Percentiles rank a stretch among this genome's conserved stretches.
Conservation (phyloP, 2,113 vertebrate species). For the Okapia johnstoni region DNA sequence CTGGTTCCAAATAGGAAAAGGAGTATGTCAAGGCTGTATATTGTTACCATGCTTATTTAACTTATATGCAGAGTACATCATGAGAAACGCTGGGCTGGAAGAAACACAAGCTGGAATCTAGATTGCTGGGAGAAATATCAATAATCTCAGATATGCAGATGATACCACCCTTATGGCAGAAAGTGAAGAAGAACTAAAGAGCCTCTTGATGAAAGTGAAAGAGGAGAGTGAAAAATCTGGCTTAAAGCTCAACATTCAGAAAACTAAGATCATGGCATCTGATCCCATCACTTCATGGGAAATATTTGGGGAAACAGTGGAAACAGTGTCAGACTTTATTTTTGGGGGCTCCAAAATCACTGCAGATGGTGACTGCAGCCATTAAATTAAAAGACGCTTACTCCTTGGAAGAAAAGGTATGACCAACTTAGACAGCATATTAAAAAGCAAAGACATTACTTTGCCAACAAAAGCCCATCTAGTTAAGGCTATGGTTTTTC, state of each 20-base stretch:
- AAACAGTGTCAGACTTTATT: background rate
- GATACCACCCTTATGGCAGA: background rate
- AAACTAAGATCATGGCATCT: background rate
- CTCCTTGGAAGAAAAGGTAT: background rate
- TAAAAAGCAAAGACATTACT: background rate
- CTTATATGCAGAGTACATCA: background rate
- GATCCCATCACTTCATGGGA: background rate
- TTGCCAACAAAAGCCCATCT: background rate
- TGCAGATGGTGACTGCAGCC: background rate
- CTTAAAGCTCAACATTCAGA: background rate
- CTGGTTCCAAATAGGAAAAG: background rate
- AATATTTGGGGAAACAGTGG: background rate
- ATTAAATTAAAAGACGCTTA: background rate
- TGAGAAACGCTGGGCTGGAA: background rate
- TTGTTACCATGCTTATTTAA: background rate
- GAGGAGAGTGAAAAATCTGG: background rate
- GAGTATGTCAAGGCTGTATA: background rate
- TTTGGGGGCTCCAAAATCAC: background rate
- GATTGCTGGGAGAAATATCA: background rate
- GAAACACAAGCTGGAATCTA: background rate
- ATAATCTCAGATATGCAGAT: background rate
- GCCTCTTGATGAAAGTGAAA: background rate
- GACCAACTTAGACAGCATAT: background rate
- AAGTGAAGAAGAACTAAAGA: background rate
- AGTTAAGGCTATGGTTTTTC: background rate